phyloP scores from a whole-genome alignment of 1,140 invertebrate genomes.

The Drosophila subpulchrella region DNA sequence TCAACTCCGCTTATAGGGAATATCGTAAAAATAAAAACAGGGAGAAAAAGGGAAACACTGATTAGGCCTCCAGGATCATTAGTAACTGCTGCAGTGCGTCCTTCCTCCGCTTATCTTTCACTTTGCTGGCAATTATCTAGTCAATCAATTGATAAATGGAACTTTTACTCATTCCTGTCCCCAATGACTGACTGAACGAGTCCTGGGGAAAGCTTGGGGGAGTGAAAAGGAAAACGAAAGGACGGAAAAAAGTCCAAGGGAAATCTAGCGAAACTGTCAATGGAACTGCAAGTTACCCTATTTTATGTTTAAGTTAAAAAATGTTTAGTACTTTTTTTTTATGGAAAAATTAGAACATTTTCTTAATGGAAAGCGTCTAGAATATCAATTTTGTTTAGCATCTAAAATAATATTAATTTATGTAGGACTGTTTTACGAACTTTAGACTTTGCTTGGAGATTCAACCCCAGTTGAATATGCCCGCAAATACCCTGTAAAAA shows the following conservation, averaged over 20 bases:
- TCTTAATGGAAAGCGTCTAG: no score
- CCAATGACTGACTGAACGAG: constrained; percentile 38
- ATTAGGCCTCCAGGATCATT: constrained; percentile 49
- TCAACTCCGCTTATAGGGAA: constrained; percentile 32
- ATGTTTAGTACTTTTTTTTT: no score
- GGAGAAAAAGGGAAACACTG: constrained; percentile 11
- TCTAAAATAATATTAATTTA: no score
- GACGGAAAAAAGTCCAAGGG: background rate
- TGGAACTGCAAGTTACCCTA: background rate
- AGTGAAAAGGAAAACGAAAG: background rate
- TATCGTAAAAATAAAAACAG: background rate
- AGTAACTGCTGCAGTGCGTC: constrained; percentile 36
- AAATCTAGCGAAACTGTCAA: background rate
- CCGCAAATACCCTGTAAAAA: background rate
- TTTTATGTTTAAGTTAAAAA: no score
- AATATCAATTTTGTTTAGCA: no score
- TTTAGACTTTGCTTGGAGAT: no score
- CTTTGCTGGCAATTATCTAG: constrained; percentile 75
- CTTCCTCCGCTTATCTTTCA: constrained; percentile 40
- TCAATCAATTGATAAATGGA: constrained; percentile 80
- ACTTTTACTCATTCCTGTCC: constrained; percentile 50
- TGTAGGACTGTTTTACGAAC: no score
- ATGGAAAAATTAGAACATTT: no score
- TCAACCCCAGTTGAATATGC: background rate
- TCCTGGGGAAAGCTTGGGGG: background rate